phyloP scores from a whole-genome alignment of 2,113 vertebrate genomes.

The Cyanoderma ruficeps region DNA sequence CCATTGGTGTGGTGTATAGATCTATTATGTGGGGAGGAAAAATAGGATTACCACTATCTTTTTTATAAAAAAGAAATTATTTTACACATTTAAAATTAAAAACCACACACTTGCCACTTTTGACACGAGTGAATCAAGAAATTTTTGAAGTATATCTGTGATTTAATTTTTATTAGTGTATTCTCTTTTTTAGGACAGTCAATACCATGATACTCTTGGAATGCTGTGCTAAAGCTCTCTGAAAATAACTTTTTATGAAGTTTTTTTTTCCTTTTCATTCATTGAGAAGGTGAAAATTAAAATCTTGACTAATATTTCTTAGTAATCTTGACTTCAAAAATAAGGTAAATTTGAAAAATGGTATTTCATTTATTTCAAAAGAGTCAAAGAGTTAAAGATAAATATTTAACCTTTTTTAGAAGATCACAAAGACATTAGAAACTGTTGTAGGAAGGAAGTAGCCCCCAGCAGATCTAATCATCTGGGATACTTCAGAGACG shows the following conservation, averaged over 20 bases:
- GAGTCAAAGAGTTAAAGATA: neutral
- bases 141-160: neutral
- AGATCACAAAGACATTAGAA: neutral
- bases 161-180: neutral
- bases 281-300: neutral
- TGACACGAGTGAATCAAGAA: neutral
- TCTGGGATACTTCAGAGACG: neutral
- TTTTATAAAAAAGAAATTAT: neutral
- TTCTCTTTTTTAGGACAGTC: neutral
- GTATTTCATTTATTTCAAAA: neutral
- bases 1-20: neutral
- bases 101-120: neutral
- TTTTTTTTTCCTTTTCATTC: neutral
- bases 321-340: neutral
- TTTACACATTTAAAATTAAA: neutral
- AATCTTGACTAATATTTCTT: neutral
- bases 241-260: neutral
- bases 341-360: neutral
- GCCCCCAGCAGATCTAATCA: neutral
- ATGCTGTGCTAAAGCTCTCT: neutral
- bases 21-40: neutral
- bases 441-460: neutral
- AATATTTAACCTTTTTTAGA: neutral
- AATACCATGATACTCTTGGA: neutral
- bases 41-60: accelerated